Evolutionary conservation across 2,888 invertebrate genomes (phyloP), one percentile per base, ranked within the genome.

Genomic region (Tetanocera ferruginea): DNA sequence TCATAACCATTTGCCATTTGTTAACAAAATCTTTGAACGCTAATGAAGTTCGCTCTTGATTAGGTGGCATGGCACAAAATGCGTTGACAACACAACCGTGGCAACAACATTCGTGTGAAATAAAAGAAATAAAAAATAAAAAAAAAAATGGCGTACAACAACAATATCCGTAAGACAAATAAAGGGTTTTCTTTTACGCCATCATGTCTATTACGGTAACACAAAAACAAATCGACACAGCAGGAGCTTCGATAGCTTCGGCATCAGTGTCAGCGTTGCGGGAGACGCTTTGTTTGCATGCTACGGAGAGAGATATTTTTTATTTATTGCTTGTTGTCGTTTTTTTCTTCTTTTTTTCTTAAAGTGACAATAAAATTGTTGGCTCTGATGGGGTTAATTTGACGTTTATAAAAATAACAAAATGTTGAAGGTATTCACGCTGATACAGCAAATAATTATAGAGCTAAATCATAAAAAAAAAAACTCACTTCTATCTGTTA

Each of bases 1-100:
- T 70, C 9, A 57, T 34, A 72, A 60, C 57, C 57, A 9, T 49
- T 25, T 37, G 52, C 69, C 25, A 70, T 77, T 80, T 78, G 66
- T 57, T 66, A 64, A 37, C 49, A 55, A 49, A 73, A 69, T 62
- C 72, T 23, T 3, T 2, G 23, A 37, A 9, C 76, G 76, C 49
- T 77, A 78, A 81, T 81, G 78, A 81, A 80, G 79, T 80, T 80
- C 74, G 78, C 67, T 55, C 77, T 78, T 80, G 79, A 80, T 80
- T 80, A 80, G 79, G 77, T 25, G 43, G 19, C 25, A 51, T n/a
- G n/a, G 43, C 19, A 49, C 5, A 23, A 49, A 49, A 37, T n/a
- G 67, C 49, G 69, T 25, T 25, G 69, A 14, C 19, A 69, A 19
- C 11, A 69, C 17, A 17, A 28, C 43, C 43, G 11, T 3, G 51